Evolutionary conservation across 2,888 invertebrate genomes (phyloP).

Genomic region (Lamellibrachia satsuma): DNA sequence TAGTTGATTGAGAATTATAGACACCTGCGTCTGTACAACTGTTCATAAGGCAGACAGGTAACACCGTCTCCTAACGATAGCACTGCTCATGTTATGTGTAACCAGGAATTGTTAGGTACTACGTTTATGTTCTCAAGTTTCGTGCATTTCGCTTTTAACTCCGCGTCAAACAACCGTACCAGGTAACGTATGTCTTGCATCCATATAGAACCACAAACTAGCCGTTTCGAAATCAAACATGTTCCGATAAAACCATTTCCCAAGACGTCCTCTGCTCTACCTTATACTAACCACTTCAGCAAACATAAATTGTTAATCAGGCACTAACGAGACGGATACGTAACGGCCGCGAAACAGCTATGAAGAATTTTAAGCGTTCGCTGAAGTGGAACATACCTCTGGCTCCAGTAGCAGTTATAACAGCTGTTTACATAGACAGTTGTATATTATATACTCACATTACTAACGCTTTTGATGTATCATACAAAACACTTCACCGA

Average conservation of each 20-base stretch:
- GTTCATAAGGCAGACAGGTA: too few species aligned
- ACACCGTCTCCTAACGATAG: not conserved
- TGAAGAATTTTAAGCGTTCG: not conserved
- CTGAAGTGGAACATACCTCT: not conserved
- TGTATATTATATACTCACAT: too few species aligned
- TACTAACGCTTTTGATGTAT: not conserved
- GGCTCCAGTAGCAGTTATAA: not conserved
- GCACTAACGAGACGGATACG: not conserved
- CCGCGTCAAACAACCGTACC: not conserved
- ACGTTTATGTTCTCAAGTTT: not conserved
- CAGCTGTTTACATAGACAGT: not conserved
- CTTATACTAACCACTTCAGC: not conserved
- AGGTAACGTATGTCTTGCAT: not conserved
- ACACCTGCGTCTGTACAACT: too few species aligned
- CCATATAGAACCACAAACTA: not conserved
- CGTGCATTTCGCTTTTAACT: not conserved
- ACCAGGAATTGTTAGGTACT: not conserved
- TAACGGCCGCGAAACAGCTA: not conserved
- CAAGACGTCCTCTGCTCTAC: not conserved
- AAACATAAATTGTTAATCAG: not conserved
- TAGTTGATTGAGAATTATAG: too few species aligned
- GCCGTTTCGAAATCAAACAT: not conserved
- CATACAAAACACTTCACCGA: slow-evolving; percentile 8
- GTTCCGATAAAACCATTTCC: not conserved
- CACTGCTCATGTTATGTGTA: not conserved